These are phyloP conservation scores for Byasa hedistus DNA, from an alignment of 2,888 invertebrate genomes.

Conservation along the genomic window DNA sequence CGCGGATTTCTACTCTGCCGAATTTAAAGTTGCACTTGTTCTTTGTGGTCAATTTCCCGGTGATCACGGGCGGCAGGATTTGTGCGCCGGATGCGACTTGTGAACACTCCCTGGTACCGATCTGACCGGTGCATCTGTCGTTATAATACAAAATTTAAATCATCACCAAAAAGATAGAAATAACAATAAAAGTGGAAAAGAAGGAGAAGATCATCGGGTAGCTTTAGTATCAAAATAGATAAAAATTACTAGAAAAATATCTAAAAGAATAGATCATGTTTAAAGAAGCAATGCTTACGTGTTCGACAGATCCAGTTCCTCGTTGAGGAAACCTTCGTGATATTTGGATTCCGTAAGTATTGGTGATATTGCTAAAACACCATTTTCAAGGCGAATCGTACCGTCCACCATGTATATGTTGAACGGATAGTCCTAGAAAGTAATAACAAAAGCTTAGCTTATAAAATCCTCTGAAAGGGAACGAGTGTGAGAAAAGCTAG, in stretches of 20 bases:
- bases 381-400: slow-evolving; percentile 76
- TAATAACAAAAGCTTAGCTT: not conserved
- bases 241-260: no score
- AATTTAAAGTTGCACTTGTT: slow-evolving; percentile 84
- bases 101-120: slow-evolving; percentile 68
- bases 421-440: slow-evolving; percentile 83
- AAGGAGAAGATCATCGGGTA: no score
- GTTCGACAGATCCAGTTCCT: slow-evolving; percentile 56
- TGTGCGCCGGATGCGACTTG: slow-evolving; percentile 69
- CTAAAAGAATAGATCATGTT: no score
- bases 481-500: no score
- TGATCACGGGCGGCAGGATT: slow-evolving; percentile 85
- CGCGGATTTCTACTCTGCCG: slow-evolving; percentile 84
- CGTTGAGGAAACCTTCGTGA: slow-evolving; percentile 71
- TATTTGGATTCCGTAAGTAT: slow-evolving; percentile 69
- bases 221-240: no score
- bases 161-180: no score
- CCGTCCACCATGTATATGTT: slow-evolving; percentile 81
- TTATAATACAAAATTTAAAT: no score
- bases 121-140: slow-evolving; percentile 73
- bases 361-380: slow-evolving; percentile 81
- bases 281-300: slow-evolving; percentile 42
- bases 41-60: slow-evolving; percentile 83
- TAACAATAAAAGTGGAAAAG: no score
- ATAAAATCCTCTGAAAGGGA: no score